Evolutionary conservation across 2,888 invertebrate genomes (phyloP), one percentile per base, ranked within the genome.

Genomic region (Ceratothoa steindachneri): DNA sequence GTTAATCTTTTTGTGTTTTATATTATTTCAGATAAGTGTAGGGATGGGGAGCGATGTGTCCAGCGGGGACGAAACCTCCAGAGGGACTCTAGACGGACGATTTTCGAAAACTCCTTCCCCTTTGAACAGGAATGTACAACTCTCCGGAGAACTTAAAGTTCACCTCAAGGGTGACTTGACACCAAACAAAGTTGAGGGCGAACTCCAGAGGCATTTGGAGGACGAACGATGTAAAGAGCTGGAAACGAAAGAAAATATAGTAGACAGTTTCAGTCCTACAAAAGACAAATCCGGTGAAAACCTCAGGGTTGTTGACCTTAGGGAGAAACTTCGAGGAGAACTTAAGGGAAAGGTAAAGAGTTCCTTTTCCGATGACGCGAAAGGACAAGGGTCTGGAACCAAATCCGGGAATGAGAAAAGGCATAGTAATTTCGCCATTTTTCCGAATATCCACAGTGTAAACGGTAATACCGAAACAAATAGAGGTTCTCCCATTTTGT

Each of bases 21-120:
- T n/a, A n/a, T n/a, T 15, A 15, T 41, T 41, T 41, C 66, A 71
- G 71, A 66, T 29, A 4, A 66, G 71, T 30, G 19, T 60, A 9
- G 66, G 66, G 9, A 28, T 60, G 27, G 51, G 19, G 27, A 66
- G 71, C 41, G 71, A 71, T 52, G 52, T 66, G n/a, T 71, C 71
- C 12, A 71, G 71, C 31, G 66, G 71, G 9, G 71, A 71, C 15
- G 71, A 71, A 66, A 66, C 71, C 4, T 66, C 66, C 4, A 2
- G 27, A 60, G 60, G 60, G 24, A 60, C 60, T 60, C 60, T 12
- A 60, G 60, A 60, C 1, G 60, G 60, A 22, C 27, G 19, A 15
- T 41, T 41, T 41, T 12, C 24, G 1, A 60, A 60, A 24, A 24
- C 60, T 24, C 60, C 60, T 24, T 60, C 60, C n/a, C 41, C 41